Evolutionary conservation across 2,888 invertebrate genomes (phyloP).

Genomic region (Athalia rosae): DNA sequence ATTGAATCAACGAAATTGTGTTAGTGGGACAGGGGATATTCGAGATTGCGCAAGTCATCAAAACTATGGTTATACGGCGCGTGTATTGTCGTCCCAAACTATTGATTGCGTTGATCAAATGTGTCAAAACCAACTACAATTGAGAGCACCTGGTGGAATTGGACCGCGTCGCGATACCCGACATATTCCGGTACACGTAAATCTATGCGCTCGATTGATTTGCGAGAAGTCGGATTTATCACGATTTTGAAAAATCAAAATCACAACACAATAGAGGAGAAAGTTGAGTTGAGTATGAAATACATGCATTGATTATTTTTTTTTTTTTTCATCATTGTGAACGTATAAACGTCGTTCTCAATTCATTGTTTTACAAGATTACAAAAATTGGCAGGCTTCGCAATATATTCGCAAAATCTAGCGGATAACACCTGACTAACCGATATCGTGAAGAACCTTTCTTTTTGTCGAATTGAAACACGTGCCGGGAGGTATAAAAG

Average conservation of each 20-base stretch:
- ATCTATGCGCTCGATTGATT: conserved; percentile 35
- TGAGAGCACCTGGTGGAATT: conserved; percentile 35
- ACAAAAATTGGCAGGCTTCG: too few species aligned
- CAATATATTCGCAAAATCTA: neutral
- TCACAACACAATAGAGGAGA: neutral
- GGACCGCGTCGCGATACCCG: conserved; percentile 20
- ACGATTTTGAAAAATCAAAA: neutral
- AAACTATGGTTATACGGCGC: neutral
- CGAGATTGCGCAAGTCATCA: conserved; percentile 24
- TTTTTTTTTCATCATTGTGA: too few species aligned
- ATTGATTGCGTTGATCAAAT: conserved; percentile 29
- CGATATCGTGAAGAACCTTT: conserved; percentile 27
- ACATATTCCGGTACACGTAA: conserved; percentile 21
- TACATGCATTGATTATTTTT: neutral
- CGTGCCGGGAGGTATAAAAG: conserved; percentile 34
- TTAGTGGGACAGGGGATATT: conserved; percentile 26
- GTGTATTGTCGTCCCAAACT: neutral
- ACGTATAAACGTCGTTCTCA: too few species aligned
- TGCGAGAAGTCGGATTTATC: conserved; percentile 9
- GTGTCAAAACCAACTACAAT: conserved; percentile 38
- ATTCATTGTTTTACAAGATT: too few species aligned
- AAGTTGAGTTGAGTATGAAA: neutral
- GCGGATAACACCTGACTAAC: neutral
- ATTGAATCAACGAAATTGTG: conserved; percentile 34
- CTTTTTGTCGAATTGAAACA: conserved; percentile 38